phyloP scores from a whole-genome alignment of 2,888 invertebrate genomes.

The Chloroclysta siterata region DNA sequence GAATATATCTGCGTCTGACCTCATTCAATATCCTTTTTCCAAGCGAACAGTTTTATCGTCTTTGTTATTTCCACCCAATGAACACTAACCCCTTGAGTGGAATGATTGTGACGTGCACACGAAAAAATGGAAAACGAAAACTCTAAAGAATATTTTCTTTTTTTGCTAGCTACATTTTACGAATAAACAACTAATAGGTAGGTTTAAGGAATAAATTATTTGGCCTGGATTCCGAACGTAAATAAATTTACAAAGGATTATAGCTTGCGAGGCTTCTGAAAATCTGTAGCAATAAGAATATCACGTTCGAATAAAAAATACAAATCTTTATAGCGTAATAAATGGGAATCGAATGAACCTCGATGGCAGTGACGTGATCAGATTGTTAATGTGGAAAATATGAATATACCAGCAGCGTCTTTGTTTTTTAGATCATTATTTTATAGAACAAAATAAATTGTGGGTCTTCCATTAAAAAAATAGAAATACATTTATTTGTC shows the following conservation, averaged over 20 bases:
- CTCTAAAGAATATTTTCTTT: slow-evolving; percentile 47
- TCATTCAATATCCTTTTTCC: slow-evolving; percentile 83
- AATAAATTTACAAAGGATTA: slow-evolving; percentile 33
- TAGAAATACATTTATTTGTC: too few relatives aligned
- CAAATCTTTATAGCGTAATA: slow-evolving; percentile 61
- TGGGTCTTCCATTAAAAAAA: neutral
- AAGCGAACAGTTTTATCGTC: slow-evolving; percentile 81
- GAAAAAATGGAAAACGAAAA: slow-evolving; percentile 55
- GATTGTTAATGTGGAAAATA: slow-evolving; percentile 57
- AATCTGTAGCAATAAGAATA: slow-evolving; percentile 35
- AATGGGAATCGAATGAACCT: slow-evolving; percentile 64
- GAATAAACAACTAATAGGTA: slow-evolving; percentile 32
- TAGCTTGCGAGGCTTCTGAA: slow-evolving; percentile 23
- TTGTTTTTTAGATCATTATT: slow-evolving; percentile 13
- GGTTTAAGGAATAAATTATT: slow-evolving; percentile 31
- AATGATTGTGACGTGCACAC: slow-evolving; percentile 76
- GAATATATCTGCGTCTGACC: slow-evolving; percentile 80
- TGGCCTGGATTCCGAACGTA: slow-evolving; percentile 25
- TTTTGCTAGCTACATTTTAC: slow-evolving; percentile 31
- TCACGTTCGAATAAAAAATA: slow-evolving; percentile 46
- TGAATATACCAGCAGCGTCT: slow-evolving; percentile 50
- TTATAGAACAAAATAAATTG: neutral
- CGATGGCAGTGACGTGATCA: slow-evolving; percentile 64
- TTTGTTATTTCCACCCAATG: slow-evolving; percentile 83
- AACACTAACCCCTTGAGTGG: slow-evolving; percentile 76